Percentiles rank a stretch among this genome's conserved stretches.
Evolutionary conservation across 2,113 vertebrate species (phyloP).

Genomic region (Silurus meridionalis): DNA sequence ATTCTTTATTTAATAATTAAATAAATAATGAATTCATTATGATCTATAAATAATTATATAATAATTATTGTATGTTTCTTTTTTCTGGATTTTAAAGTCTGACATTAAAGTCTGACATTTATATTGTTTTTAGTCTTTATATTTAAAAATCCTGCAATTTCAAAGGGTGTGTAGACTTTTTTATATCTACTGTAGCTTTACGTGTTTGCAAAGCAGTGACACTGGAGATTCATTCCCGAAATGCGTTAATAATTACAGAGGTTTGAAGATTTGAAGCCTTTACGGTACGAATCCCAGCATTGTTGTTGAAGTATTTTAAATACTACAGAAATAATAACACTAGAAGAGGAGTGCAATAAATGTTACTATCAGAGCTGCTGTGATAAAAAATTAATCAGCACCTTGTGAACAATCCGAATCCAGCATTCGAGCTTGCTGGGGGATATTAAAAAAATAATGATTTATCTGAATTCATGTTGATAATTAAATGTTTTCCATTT

Average conservation of each 20-base stretch:
- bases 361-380: not conserved
- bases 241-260: not conserved
- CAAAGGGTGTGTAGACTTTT: too few species aligned
- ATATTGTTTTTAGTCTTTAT: too few species aligned
- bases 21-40: too few species aligned
- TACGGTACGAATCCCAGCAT: not conserved
- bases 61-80: too few species aligned
- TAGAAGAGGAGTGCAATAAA: not conserved
- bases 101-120: too few species aligned
- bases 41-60: too few species aligned
- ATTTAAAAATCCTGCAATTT: too few species aligned
- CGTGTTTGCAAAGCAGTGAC: not conserved
- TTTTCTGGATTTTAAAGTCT: too few species aligned
- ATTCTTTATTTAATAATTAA: too few species aligned
- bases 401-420: not conserved
- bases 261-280: not conserved
- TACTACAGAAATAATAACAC: not conserved
- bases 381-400: not conserved
- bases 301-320: too few species aligned
- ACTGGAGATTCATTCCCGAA: not conserved
- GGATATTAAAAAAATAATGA: not conserved
- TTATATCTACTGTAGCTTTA: not conserved
- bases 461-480: not conserved
- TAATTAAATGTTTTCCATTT: not conserved
- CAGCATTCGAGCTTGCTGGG: not conserved